A percentile compares a stretch with the other conserved stretches of the same genome.
Evolutionary conservation across 2,797 vertebrate species (phyloP).

Genomic region (Acrossocheilus wenchowensis): DNA sequence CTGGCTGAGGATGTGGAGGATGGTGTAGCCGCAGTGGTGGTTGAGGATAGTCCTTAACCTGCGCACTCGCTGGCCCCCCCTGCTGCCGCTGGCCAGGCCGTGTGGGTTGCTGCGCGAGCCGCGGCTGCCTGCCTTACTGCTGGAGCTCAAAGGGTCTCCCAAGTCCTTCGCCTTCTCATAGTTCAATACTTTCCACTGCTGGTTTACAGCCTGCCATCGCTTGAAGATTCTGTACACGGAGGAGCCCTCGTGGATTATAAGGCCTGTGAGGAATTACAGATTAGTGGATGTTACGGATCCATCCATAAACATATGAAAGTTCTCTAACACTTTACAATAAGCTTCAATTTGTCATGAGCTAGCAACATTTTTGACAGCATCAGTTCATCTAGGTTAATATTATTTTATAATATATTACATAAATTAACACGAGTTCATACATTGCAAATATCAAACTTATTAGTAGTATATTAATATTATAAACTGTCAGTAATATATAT

Average conservation of each 20-base stretch:
- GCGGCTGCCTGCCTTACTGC: slow-evolving; percentile 82
- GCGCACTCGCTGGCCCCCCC: slow-evolving; percentile 79
- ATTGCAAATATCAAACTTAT: neutral
- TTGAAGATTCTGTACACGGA: slow-evolving; percentile 94
- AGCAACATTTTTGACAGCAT: neutral
- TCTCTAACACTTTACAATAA: neutral
- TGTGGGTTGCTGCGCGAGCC: slow-evolving; percentile 84
- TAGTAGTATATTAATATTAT: neutral
- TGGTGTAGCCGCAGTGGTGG: slow-evolving; percentile 95
- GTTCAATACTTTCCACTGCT: slow-evolving; percentile 96
- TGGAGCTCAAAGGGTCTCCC: slow-evolving; percentile 86
- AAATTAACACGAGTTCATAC: neutral
- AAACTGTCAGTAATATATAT: too few species aligned
- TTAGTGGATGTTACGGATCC: slow-evolving; percentile 22
- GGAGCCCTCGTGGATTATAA: slow-evolving; percentile 93
- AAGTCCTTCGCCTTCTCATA: slow-evolving; percentile 93
- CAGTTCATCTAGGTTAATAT: neutral
- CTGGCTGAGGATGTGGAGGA: slow-evolving; percentile 93
- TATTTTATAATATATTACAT: neutral
- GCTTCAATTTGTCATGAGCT: neutral
- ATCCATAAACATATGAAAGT: neutral
- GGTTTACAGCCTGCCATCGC: slow-evolving; percentile 94
- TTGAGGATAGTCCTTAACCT: slow-evolving; percentile 93
- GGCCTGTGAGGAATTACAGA: slow-evolving; percentile 74
- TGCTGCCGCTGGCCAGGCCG: slow-evolving; percentile 77